Percentiles rank a stretch among this genome's conserved stretches.
Evolutionary conservation across 2,888 invertebrate species (phyloP).

Genomic region (Dolichomitus sp.): DNA sequence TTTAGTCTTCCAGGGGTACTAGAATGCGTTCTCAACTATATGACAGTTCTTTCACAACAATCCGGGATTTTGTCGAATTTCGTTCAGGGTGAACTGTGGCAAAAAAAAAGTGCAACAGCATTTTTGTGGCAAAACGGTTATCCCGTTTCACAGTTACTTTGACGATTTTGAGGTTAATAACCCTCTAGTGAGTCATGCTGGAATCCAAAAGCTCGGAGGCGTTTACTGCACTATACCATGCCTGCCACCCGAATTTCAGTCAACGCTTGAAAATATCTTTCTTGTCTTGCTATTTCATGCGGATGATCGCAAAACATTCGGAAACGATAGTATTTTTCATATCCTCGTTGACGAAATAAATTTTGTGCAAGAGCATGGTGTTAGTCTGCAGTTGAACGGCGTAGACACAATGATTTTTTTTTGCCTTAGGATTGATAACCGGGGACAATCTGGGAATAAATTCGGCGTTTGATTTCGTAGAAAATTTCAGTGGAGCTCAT

Average conservation of each 20-base stretch:
- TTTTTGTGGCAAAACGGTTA: not conserved
- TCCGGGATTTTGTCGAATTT: not conserved
- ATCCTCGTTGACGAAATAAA: slow-evolving; percentile 13
- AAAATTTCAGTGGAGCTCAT: not conserved
- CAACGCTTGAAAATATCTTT: slow-evolving; percentile 38
- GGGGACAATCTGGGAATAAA: not conserved
- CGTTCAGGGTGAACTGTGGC: not conserved
- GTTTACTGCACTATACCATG: slow-evolving; percentile 38
- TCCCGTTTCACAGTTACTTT: not conserved
- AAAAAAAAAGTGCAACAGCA: not conserved
- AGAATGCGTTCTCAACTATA: not conserved
- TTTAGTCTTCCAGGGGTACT: not conserved
- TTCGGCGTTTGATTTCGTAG: not conserved
- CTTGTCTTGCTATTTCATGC: slow-evolving; percentile 28
- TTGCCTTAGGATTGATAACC: not conserved
- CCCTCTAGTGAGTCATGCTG: slow-evolving; percentile 37
- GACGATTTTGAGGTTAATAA: slow-evolving; percentile 45
- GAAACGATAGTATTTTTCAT: slow-evolving; percentile 29
- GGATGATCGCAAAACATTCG: slow-evolving; percentile 19
- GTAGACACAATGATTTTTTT: not conserved
- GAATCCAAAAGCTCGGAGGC: slow-evolving; percentile 30
- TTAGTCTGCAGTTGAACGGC: not conserved
- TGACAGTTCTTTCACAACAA: not conserved
- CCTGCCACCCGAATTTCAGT: slow-evolving; percentile 24
- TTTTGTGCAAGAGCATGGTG: not conserved